A percentile compares a stretch with the other conserved stretches of the same genome.
phyloP scores from a whole-genome alignment of 2,113 vertebrate genomes.

The Siniperca chuatsi region DNA sequence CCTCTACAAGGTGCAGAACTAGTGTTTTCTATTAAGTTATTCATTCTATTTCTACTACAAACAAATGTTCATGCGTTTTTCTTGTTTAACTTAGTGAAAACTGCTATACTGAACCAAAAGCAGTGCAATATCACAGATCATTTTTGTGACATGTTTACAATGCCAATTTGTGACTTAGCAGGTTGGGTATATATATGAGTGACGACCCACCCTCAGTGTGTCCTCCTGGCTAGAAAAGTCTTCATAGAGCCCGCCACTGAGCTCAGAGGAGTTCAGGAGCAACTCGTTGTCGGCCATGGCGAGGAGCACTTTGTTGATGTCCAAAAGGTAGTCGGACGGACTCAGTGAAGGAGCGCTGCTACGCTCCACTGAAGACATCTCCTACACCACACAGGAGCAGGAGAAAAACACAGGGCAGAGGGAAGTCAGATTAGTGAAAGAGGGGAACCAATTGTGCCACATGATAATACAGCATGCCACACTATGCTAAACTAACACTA shows the following conservation, averaged over 20 bases:
- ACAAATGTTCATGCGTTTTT: too few relatives aligned
- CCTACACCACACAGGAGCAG: slow-evolving; percentile 40
- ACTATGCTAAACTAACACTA: too few relatives aligned
- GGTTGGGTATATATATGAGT: not conserved
- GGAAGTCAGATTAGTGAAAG: not conserved
- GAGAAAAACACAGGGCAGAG: not conserved
- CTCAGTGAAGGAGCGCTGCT: slow-evolving; percentile 64
- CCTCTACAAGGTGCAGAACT: not conserved
- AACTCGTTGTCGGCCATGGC: slow-evolving; percentile 92
- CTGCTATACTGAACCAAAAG: not conserved
- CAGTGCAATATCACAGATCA: not conserved
- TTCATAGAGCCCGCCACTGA: slow-evolving; percentile 89
- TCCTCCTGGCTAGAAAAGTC: slow-evolving; percentile 94
- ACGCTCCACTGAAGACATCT: slow-evolving; percentile 53
- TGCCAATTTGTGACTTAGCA: not conserved
- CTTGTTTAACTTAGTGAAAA: not conserved
- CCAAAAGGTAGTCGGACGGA: slow-evolving; percentile 90
- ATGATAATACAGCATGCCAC: not conserved
- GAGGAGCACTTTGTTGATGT: slow-evolving; percentile 93
- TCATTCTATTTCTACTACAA: not conserved
- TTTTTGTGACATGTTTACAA: not conserved
- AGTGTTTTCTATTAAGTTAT: not conserved
- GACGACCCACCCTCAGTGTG: slow-evolving; percentile 87
- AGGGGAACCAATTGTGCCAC: not conserved
- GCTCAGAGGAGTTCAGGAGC: slow-evolving; percentile 90